Conservation (phyloP, 2,797 vertebrate species). For the Anas flavirostris region DNA sequence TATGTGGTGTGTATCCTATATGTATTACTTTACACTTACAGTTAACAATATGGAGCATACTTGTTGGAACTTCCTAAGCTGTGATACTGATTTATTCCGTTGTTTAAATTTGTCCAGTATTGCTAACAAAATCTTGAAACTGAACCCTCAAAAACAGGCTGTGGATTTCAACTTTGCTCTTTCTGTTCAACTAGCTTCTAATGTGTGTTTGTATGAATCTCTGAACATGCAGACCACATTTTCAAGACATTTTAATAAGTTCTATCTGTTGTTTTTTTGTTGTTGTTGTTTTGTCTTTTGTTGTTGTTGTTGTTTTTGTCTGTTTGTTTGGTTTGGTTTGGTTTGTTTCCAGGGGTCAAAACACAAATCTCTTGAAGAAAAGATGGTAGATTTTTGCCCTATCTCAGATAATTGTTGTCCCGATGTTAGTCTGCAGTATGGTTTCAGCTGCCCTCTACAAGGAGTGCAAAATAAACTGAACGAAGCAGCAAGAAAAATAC, state of each 20-base stretch:
- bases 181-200: neutral
- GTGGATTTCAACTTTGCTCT: neutral
- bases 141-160: neutral
- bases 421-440: neutral
- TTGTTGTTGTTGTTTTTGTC: no score
- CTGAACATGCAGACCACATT: neutral
- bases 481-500: slow-evolving; percentile 82
- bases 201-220: neutral
- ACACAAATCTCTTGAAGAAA: slow-evolving; percentile 65
- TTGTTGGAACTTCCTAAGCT: neutral
- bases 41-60: neutral
- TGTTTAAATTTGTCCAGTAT: neutral
- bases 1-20: neutral
- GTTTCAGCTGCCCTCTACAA: neutral
- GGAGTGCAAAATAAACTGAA: slow-evolving; percentile 79
- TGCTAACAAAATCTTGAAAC: neutral
- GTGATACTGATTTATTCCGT: neutral
- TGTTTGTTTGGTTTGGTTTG: neutral
- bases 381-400: slow-evolving; percentile 52
- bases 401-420: slow-evolving; percentile 49
- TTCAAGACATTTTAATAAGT: neutral
- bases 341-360: slow-evolving; percentile 65
- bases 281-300: no score
- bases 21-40: neutral
- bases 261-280: neutral